A percentile compares a stretch with the other conserved stretches of the same genome.
phyloP scores from a whole-genome alignment of 2,888 invertebrate genomes.

The Desoria tigrina region DNA sequence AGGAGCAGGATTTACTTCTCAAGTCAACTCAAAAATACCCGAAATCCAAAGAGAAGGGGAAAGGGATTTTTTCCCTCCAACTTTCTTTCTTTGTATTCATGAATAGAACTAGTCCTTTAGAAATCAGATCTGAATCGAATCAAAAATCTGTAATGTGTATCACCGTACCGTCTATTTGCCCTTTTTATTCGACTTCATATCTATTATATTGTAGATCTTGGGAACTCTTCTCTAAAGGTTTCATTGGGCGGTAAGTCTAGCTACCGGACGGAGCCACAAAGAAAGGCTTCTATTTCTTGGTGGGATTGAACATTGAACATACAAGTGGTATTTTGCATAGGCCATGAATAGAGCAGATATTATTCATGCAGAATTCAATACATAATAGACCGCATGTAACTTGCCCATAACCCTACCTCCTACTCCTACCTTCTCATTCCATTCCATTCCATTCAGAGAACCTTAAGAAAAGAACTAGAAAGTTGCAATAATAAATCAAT shows the following conservation, averaged over 20 bases:
- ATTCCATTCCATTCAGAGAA: neutral
- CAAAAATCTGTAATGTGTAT: conserved; percentile 11
- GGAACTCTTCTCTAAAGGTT: no score
- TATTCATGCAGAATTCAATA: conserved; percentile 20
- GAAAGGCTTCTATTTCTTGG: neutral
- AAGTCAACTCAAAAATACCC: conserved; percentile 6
- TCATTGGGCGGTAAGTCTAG: no score
- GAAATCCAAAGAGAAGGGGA: neutral
- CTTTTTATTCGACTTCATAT: neutral
- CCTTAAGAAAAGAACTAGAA: conserved; percentile 16
- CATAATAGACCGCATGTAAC: conserved; percentile 11
- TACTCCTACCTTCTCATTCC: no score
- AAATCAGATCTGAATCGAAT: conserved; percentile 22
- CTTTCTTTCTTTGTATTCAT: conserved; percentile 3
- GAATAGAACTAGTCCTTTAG: conserved; percentile 14
- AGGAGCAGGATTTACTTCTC: conserved; percentile 7
- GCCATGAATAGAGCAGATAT: conserved; percentile 4
- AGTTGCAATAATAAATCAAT: conserved; percentile 24
- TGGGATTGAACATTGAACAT: neutral
- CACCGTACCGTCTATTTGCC: conserved; percentile 3
- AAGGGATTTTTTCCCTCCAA: neutral
- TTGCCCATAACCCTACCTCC: conserved; percentile 5
- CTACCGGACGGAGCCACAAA: neutral
- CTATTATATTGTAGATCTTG: no score
- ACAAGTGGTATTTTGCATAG: neutral